Conservation (phyloP, 2,113 vertebrate genomes). For the Hipposideros armiger region DNA sequence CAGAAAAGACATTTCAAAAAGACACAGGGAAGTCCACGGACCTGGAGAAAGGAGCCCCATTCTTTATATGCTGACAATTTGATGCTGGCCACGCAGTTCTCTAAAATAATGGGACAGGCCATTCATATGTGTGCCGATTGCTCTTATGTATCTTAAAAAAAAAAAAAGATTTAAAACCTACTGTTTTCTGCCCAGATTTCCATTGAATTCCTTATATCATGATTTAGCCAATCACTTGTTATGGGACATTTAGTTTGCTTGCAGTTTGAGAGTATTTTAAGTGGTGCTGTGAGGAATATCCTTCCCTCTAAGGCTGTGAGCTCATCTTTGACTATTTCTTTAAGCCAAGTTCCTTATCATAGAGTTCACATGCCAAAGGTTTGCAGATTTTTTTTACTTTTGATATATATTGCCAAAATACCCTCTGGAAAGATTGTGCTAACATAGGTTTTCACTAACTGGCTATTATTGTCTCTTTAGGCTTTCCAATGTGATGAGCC, state of each 20-base stretch:
- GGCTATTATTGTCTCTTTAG: background rate
- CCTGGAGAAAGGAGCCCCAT: background rate
- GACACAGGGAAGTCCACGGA: background rate
- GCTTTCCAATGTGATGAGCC: background rate
- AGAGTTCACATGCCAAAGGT: background rate
- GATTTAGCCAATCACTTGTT: background rate
- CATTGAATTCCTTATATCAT: background rate
- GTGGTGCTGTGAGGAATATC: background rate
- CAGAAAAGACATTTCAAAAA: background rate
- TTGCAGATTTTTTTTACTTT: background rate
- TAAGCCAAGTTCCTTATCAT: background rate
- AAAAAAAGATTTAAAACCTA: background rate
- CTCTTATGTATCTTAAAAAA: no score
- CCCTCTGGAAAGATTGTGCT: background rate
- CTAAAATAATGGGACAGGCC: background rate
- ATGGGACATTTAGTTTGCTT: background rate
- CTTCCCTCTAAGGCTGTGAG: background rate
- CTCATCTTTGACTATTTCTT: background rate
- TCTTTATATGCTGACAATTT: no score
- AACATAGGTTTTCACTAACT: background rate
- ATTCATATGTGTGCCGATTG: background rate
- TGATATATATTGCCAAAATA: background rate
- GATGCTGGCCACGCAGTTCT: background rate
- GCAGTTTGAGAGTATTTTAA: background rate
- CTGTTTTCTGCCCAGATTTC: background rate